Evolutionary conservation across 2,113 vertebrate species (phyloP).

Genomic region (Neogobius melanostomus): DNA sequence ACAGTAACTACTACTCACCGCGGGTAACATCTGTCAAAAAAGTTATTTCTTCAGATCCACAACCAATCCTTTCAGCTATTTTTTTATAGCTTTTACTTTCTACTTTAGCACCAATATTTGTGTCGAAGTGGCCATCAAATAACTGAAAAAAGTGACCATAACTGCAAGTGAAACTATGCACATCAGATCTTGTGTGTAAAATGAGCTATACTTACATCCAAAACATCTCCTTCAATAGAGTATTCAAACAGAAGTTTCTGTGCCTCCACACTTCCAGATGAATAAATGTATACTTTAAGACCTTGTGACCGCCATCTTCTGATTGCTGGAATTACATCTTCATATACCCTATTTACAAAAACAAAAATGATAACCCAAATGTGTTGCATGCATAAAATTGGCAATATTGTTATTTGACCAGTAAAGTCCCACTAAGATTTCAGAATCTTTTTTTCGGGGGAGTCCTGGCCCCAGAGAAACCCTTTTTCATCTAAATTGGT

Average conservation of each 20-base stretch:
- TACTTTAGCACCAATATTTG: slow-evolving; percentile 89
- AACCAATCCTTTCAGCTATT: slow-evolving; percentile 88
- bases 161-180: neutral
- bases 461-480: no score
- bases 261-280: slow-evolving; percentile 94
- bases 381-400: neutral
- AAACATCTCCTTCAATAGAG: slow-evolving; percentile 90
- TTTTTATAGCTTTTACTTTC: slow-evolving; percentile 91
- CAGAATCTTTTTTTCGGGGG: no score
- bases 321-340: slow-evolving; percentile 90
- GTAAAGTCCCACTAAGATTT: no score
- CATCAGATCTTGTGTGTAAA: neutral
- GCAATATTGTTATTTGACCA: neutral
- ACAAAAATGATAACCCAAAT: neutral
- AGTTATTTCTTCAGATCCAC: slow-evolving; percentile 86
- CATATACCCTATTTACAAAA: slow-evolving; percentile 81
- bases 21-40: slow-evolving; percentile 91
- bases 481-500: no score
- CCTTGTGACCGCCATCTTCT: slow-evolving; percentile 85
- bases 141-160: slow-evolving; percentile 74
- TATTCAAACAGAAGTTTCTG: slow-evolving; percentile 93
- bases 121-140: slow-evolving; percentile 95
- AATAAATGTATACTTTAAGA: slow-evolving; percentile 92
- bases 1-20: slow-evolving; percentile 71
- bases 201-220: slow-evolving; percentile 78